Conservation (phyloP, 2,888 invertebrate genomes). For the Lepidonotus clava region DNA sequence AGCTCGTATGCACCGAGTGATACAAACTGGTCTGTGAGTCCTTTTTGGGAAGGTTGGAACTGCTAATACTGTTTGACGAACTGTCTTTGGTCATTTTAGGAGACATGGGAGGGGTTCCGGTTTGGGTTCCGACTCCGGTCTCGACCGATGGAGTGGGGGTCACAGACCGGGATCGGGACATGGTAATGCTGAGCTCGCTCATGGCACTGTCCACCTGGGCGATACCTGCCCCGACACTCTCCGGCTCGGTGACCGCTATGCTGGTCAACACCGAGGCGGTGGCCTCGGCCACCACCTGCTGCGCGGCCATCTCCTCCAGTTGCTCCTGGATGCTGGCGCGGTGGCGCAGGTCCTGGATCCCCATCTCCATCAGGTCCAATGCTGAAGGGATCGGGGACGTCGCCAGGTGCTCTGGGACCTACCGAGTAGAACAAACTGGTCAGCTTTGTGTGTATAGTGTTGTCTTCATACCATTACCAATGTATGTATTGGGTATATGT, state of each 20-base stretch:
- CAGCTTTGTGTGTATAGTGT: too few relatives aligned
- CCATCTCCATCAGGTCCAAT: constrained; percentile 72
- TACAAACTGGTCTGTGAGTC: constrained; percentile 53
- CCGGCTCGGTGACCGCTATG: neutral
- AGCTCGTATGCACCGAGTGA: constrained; percentile 42
- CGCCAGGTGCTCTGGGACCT: constrained; percentile 91
- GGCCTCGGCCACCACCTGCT: neutral
- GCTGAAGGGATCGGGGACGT: constrained; percentile 93
- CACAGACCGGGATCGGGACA: neutral
- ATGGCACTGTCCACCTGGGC: neutral
- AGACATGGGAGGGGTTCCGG: constrained; percentile 40
- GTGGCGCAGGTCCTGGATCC: constrained; percentile 68
- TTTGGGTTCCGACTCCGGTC: constrained; percentile 32
- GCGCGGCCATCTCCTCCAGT: neutral
- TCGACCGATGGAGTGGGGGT: constrained; percentile 27
- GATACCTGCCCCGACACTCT: neutral
- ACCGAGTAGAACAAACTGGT: constrained; percentile 62
- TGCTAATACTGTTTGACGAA: constrained; percentile 8
- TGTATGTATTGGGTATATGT: too few relatives aligned
- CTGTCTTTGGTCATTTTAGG: constrained; percentile 11
- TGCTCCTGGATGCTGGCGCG: neutral
- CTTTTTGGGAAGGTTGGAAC: neutral
- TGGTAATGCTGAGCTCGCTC: neutral
- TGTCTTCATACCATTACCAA: too few relatives aligned
- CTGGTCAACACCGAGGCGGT: neutral